Base-by-base conservation (phyloP, 2,797 vertebrate species). In the Cirrhinus mrigala region DNA sequence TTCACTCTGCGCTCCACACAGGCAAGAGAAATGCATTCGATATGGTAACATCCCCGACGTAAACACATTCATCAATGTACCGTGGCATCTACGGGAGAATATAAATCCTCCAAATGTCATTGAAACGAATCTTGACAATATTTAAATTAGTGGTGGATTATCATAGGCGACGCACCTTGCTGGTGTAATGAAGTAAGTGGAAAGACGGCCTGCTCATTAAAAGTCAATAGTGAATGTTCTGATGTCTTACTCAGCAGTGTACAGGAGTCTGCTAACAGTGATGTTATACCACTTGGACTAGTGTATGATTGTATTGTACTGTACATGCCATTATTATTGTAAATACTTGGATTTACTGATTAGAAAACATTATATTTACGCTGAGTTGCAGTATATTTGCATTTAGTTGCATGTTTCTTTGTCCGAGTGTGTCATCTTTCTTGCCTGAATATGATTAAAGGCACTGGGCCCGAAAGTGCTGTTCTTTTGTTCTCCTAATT, bases 371-470 rank as follows among this genome's bases (percentile, higher is more conserved):
- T 90, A 86, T 88, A 88, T 90, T 90, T 90, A 83, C 86, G 83
- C 88, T 88, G 82, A 90, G 75, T 87, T 86, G 87, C 90, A 89
- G 86, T 88, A 88, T 90, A 91, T 90, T 90, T 90, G 88, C 88
- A 88, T 90, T 92, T 88, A 90, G 88, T 83, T 90, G 91, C 91
- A 92, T 92, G 91, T 91, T 91, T 90, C 86, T 90, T 88, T 91
- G 89, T 91, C 88, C 85, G 87, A 85, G 74, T 89, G 81, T 91
- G 87, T 90, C 89, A 82, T 90, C 83, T 90, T 91, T 88, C 78
- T 90, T 90, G 89, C 88, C 85, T 90, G 87, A 90, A 90, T 89
- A 91, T 77, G 84, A 92, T 90, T 91, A 91, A 92, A 91, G 89
- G 88, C 89, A 81, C 74, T 89, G 84, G 87, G 90, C 88, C 87